Percentiles rank a stretch among this genome's conserved stretches.
Evolutionary conservation across 2,797 vertebrate genomes (phyloP).

Genomic region (Alca torda): DNA sequence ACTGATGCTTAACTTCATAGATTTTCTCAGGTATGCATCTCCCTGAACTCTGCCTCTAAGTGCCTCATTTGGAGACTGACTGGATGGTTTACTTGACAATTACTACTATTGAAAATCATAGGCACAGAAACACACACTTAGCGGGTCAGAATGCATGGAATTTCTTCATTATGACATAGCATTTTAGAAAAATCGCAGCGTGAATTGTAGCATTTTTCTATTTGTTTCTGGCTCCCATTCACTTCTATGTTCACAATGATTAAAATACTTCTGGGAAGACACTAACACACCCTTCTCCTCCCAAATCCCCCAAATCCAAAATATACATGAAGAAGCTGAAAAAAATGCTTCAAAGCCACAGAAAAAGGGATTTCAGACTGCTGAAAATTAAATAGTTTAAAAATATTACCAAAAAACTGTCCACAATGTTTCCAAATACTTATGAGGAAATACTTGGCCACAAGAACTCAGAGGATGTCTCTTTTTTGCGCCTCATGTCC

Average conservation of each 20-base stretch:
- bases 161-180: not conserved
- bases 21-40: not conserved
- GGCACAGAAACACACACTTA: not conserved
- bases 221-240: not conserved
- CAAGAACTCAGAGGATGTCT: not conserved
- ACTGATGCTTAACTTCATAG: not conserved
- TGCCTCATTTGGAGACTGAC: not conserved
- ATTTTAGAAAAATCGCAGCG: not conserved
- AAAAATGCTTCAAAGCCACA: not conserved
- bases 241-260: not conserved
- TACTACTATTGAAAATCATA: not conserved
- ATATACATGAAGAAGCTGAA: not conserved
- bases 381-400: not conserved
- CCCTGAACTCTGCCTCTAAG: not conserved
- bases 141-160: not conserved
- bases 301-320: not conserved
- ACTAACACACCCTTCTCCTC: not conserved
- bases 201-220: not conserved
- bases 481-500: not conserved
- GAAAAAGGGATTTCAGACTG: not conserved
- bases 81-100: not conserved
- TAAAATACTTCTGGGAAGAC: not conserved
- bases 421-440: not conserved
- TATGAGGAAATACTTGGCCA: not conserved
- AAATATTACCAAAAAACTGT: not conserved